phyloP scores from a whole-genome alignment of 2,888 invertebrate species.

The Microdon myrmicae region DNA sequence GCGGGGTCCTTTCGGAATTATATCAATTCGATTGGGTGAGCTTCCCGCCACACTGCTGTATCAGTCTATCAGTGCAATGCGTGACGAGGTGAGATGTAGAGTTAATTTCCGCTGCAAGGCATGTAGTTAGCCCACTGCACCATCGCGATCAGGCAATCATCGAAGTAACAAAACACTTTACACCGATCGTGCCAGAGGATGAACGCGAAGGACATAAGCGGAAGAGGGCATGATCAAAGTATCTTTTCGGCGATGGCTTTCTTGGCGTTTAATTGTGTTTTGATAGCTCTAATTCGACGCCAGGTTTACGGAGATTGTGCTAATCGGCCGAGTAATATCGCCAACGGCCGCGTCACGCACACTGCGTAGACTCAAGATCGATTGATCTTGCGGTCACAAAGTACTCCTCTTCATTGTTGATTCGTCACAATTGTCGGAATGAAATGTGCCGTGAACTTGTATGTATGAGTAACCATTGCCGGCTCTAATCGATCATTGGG shows the following conservation, averaged over 20 bases:
- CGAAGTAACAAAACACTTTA: slow-evolving; percentile 51
- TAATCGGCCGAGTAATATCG: slow-evolving; percentile 37
- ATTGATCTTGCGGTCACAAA: slow-evolving; percentile 32
- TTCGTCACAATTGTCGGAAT: slow-evolving; percentile 47
- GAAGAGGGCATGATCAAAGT: not conserved
- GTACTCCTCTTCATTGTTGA: slow-evolving; percentile 40
- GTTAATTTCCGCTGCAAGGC: slow-evolving; percentile 46
- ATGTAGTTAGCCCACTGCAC: slow-evolving; percentile 8
- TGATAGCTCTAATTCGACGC: slow-evolving; percentile 53
- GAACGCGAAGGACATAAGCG: not conserved
- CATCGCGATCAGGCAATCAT: slow-evolving; percentile 35
- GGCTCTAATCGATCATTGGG: slow-evolving; percentile 38
- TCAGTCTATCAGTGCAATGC: slow-evolving; percentile 26
- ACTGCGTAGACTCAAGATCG: slow-evolving; percentile 36
- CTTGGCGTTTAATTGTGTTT: slow-evolving; percentile 51
- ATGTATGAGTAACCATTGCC: slow-evolving; percentile 10
- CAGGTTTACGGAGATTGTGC: slow-evolving; percentile 40
- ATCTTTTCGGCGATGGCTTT: slow-evolving; percentile 23
- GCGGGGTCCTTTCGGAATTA: slow-evolving; percentile 34
- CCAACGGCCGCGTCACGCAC: slow-evolving; percentile 47
- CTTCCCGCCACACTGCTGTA: slow-evolving; percentile 4
- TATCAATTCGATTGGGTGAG: slow-evolving; percentile 34
- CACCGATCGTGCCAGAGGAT: slow-evolving; percentile 16
- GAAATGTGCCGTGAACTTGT: slow-evolving; percentile 7
- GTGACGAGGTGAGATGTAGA: slow-evolving; percentile 48